Percentiles rank a stretch among this genome's conserved stretches.
These are phyloP conservation scores for Telmatherina bonti DNA, from an alignment of 2,797 vertebrate species.

Conservation along the genomic window DNA sequence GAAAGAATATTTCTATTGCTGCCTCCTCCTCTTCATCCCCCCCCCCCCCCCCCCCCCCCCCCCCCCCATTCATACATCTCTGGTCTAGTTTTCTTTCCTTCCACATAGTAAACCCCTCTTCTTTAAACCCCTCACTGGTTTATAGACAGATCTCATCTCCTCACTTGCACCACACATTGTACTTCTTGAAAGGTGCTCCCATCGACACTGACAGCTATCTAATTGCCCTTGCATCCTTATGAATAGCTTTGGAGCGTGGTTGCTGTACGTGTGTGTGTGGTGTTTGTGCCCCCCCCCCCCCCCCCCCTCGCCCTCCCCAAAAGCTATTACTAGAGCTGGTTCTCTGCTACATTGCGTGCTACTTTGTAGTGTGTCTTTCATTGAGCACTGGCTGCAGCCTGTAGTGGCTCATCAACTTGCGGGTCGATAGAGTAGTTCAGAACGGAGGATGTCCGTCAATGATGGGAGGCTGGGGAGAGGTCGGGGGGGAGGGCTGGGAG, in stretches of 20 bases:
- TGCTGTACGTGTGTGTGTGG: constrained; percentile 15
- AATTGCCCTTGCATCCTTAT: constrained; percentile 78
- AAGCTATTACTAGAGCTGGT: constrained; percentile 57
- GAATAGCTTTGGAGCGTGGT: constrained; percentile 53
- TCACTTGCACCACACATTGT: constrained; percentile 59
- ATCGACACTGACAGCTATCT: constrained; percentile 78
- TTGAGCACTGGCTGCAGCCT: constrained; percentile 46
- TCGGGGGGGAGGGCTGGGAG: background rate
- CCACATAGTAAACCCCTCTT: background rate
- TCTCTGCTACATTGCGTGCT: constrained; percentile 48
- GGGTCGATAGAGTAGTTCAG: constrained; percentile 52
- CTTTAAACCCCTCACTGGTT: constrained; percentile 35
- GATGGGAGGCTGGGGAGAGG: constrained; percentile 45
- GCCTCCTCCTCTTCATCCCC: too few species aligned
- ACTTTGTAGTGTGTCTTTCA: constrained; percentile 48
- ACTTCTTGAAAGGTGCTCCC: constrained; percentile 55
- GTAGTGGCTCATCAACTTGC: constrained; percentile 55
- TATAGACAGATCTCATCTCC: constrained; percentile 71
- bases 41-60: background rate
- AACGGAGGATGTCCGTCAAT: constrained; percentile 55
- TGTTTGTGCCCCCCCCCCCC: background rate
- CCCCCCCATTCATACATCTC: too few species aligned
- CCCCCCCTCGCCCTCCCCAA: background rate
- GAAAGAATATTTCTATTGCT: constrained; percentile 17
- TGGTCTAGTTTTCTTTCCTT: constrained; percentile 11